phyloP scores from a whole-genome alignment of 2,797 vertebrate species.

The Myotis planiceps region DNA sequence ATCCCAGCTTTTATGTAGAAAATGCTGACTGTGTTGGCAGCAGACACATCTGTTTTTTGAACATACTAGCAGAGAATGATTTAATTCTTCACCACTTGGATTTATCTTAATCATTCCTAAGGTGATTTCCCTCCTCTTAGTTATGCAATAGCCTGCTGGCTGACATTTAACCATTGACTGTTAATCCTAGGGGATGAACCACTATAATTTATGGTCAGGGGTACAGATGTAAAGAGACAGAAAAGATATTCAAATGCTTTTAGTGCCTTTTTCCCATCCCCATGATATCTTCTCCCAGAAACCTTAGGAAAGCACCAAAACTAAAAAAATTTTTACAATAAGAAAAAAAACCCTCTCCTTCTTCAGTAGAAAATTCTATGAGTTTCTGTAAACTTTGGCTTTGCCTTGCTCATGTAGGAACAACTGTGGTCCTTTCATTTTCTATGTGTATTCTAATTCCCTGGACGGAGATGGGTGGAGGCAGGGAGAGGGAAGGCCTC shows the following conservation, averaged over 20 bases:
- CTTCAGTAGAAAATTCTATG: neutral
- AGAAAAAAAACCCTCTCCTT: neutral
- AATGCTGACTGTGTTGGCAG: neutral
- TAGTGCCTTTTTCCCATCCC: neutral
- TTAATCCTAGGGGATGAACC: neutral
- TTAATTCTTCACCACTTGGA: neutral
- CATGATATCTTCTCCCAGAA: neutral
- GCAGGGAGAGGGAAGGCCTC: neutral
- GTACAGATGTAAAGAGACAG: neutral
- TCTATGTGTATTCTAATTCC: constrained; percentile 7
- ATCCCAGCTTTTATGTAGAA: neutral
- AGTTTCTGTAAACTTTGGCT: constrained; percentile 20
- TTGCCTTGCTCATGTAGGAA: neutral
- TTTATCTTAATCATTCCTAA: neutral
- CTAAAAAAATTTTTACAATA: neutral
- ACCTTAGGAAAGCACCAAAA: neutral
- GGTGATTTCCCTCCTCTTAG: neutral
- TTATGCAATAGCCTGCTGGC: neutral
- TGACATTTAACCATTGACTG: neutral
- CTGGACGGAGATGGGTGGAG: neutral
- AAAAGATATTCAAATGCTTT: neutral
- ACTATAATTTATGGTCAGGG: neutral
- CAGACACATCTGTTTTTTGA: neutral
- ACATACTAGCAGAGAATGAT: neutral
- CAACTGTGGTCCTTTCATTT: neutral